Evolutionary conservation across 2,888 invertebrate species (phyloP).

Genomic region (Pogonocherus hispidulus): DNA sequence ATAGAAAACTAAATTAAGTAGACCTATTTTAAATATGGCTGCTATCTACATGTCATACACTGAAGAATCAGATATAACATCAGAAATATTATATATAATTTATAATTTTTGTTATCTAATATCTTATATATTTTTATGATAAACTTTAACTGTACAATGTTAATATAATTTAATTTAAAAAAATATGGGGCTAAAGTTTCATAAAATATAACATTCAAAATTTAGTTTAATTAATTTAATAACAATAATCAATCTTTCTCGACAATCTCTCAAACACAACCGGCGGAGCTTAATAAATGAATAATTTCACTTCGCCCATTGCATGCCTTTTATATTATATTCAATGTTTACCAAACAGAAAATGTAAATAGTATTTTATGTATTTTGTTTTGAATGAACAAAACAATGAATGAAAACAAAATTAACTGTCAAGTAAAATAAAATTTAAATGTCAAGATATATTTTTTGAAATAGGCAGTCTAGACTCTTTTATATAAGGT

Average conservation of each 20-base stretch:
- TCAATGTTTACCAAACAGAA: no score
- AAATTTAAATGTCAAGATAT: no score
- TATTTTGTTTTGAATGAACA: no score
- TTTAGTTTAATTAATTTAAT: conserved; percentile 16
- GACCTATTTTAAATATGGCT: conserved; percentile 49
- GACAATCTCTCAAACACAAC: not conserved
- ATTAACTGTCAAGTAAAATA: no score
- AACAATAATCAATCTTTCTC: not conserved
- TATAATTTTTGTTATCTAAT: conserved; percentile 37
- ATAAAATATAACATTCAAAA: conserved; percentile 32
- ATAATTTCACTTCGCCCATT: not conserved
- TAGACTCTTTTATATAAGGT: no score
- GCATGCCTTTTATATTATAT: no score
- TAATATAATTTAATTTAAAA: conserved; percentile 28
- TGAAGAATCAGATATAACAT: conserved; percentile 38
- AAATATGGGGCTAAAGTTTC: conserved; percentile 37
- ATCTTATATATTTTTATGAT: conserved; percentile 39
- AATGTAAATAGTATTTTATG: not conserved
- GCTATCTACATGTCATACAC: conserved; percentile 54
- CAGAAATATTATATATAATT: conserved; percentile 34
- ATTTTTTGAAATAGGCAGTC: no score
- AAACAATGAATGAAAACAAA: no score
- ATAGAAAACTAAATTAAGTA: conserved; percentile 43
- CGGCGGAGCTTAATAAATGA: no score
- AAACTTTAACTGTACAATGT: conserved; percentile 43